These are phyloP conservation scores for Hyperopisus bebe DNA, from an alignment of 2,113 vertebrate species.

Conservation along the genomic window DNA sequence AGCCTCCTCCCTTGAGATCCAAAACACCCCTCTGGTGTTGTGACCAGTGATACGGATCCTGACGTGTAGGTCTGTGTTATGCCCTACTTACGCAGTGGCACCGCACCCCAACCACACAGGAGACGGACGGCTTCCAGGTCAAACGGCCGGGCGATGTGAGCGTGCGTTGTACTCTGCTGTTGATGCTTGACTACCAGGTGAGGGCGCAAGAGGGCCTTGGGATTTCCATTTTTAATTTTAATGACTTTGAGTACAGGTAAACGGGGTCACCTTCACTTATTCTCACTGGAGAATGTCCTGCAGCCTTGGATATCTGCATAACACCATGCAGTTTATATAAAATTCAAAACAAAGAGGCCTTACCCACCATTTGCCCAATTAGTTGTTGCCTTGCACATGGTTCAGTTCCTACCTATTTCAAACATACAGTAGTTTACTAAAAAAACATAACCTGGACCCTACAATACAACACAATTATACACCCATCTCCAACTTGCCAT, in stretches of 20 bases:
- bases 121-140: slow-evolving; percentile 83
- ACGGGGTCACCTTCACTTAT: neutral
- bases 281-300: neutral
- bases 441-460: neutral
- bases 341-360: neutral
- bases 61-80: neutral
- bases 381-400: neutral
- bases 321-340: neutral
- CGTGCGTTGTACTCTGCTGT: slow-evolving; percentile 74
- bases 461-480: neutral
- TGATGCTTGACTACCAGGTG: slow-evolving; percentile 87
- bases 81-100: slow-evolving; percentile 65
- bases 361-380: neutral
- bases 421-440: neutral
- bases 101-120: slow-evolving; percentile 76
- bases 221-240: neutral
- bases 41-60: neutral
- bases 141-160: slow-evolving; percentile 79
- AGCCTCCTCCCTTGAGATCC: neutral
- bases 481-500: neutral
- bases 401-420: neutral
- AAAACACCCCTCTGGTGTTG: neutral
- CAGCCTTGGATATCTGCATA: neutral
- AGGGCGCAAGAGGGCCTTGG: slow-evolving; percentile 21
- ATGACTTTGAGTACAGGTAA: neutral